Base-by-base conservation (phyloP, 2,888 invertebrate genomes). In the Dendrolimus houi region DNA sequence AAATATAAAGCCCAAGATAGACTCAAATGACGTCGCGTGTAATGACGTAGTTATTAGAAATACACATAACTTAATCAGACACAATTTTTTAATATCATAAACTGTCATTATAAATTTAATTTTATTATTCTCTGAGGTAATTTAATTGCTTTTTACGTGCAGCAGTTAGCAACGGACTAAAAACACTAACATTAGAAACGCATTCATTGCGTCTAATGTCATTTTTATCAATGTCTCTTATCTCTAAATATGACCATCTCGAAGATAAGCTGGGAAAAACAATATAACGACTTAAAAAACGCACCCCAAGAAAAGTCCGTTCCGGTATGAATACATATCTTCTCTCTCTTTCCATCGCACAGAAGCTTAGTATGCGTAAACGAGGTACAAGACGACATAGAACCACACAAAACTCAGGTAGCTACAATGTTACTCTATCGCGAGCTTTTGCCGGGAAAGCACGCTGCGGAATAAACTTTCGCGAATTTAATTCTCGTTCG, bases 401-500 rank as follows among this genome's bases (percentile, higher is more conserved):
- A 75, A 72, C 79, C 80, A 81, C 75, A 73, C 70, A 65, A 77
- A 72, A 81, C 82, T 82, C 88, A 87, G 87, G 88, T 88, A 82
- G 77, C 72, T 74, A 74, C 71, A 69, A 79, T 78, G 73, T 77
- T 87, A 89, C 86, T 89, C 85, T 81, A 83, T 83, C 81, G 83
- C 83, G 78, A 79, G 81, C 87, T 82, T 85, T 83, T 78, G 86
- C 87, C 89, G 87, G 82, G 85, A 82, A 84, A 79, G 82, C 83
- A 87, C 89, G 86, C 73, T 47, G 9, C 12, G 47, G 47, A 9
- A 12, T 47, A 10, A 47, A 47, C 29, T 29, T 65, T 67, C 57
- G 64, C 61, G 62, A 59, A 58, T 58, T 52, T 13, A 59, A 55
- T 58, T 56, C 58, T 61, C 56, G 57, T 64, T 68, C 64, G 57